Conservation (phyloP, 2,797 vertebrate species). For the Acipenser oxyrinchus region DNA sequence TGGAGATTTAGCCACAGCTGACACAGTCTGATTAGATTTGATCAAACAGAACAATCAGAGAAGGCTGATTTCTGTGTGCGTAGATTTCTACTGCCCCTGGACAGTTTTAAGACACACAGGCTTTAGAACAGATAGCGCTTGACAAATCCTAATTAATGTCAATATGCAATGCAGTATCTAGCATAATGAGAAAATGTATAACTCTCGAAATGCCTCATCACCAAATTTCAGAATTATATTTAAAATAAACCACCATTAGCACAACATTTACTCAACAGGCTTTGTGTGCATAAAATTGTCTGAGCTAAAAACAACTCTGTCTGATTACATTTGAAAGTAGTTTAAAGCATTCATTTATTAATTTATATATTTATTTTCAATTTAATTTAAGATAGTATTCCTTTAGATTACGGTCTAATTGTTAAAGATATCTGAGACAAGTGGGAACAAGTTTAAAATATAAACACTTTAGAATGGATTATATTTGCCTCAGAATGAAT, state of each 20-base stretch:
- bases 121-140: background rate
- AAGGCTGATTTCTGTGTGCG: slow-evolving; percentile 6
- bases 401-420: background rate
- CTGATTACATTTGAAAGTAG: slow-evolving; percentile 39
- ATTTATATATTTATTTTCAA: slow-evolving; percentile 16
- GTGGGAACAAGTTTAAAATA: no score
- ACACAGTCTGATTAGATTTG: slow-evolving; percentile 4
- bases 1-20: background rate
- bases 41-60: slow-evolving; percentile 7
- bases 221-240: slow-evolving; percentile 24
- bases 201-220: slow-evolving; percentile 24
- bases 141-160: slow-evolving; percentile 16
- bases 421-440: slow-evolving; percentile 1
- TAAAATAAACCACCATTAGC: slow-evolving; percentile 29
- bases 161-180: slow-evolving; percentile 15
- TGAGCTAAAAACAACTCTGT: slow-evolving; percentile 24
- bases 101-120: slow-evolving; percentile 4
- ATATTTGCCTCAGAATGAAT: no score
- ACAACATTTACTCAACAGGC: slow-evolving; percentile 20
- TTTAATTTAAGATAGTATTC: background rate
- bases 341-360: slow-evolving; percentile 14
- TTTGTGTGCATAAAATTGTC: slow-evolving; percentile 19
- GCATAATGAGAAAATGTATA: slow-evolving; percentile 12
- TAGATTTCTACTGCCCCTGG: background rate
- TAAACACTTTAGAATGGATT: no score